Conservation (phyloP, 2,888 invertebrate species). For the Spodoptera picta region DNA sequence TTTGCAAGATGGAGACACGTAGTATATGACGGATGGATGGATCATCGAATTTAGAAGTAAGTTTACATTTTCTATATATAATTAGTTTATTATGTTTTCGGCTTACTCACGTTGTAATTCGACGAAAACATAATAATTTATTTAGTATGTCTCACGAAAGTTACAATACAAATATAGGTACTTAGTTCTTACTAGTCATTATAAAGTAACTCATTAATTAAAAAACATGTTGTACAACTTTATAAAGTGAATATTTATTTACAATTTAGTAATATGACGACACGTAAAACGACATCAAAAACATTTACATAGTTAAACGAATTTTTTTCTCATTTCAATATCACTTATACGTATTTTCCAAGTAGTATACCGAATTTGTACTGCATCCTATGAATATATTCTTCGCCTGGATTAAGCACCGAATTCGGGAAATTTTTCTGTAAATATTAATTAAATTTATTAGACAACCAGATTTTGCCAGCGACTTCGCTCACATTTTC, state of each 20-base stretch:
- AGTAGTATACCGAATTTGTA: conserved; percentile 91
- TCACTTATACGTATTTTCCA: conserved; percentile 76
- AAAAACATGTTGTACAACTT: background rate
- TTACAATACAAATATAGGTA: too few relatives aligned
- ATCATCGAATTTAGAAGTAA: too few relatives aligned
- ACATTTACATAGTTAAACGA: background rate
- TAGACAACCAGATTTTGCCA: too few relatives aligned
- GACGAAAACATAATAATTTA: too few relatives aligned
- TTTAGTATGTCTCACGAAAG: too few relatives aligned
- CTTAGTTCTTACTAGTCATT: too few relatives aligned
- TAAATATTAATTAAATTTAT: conserved; percentile 62
- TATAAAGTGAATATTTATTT: conserved; percentile 45
- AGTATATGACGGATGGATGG: too few relatives aligned
- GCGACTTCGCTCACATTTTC: too few relatives aligned
- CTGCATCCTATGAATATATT: conserved; percentile 91
- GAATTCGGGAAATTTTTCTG: conserved; percentile 93
- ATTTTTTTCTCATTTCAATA: background rate
- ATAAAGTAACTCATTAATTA: background rate
- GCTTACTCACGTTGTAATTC: too few relatives aligned
- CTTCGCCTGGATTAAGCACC: conserved; percentile 91
- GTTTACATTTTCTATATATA: too few relatives aligned
- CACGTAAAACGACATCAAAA: background rate
- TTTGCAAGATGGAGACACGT: too few relatives aligned
- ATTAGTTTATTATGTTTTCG: too few relatives aligned
- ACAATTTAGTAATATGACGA: conserved; percentile 17